Evolutionary conservation across 2,888 invertebrate species (phyloP), one percentile per base, ranked within the genome.

Genomic region (Lepeophtheirus nordmannii): DNA sequence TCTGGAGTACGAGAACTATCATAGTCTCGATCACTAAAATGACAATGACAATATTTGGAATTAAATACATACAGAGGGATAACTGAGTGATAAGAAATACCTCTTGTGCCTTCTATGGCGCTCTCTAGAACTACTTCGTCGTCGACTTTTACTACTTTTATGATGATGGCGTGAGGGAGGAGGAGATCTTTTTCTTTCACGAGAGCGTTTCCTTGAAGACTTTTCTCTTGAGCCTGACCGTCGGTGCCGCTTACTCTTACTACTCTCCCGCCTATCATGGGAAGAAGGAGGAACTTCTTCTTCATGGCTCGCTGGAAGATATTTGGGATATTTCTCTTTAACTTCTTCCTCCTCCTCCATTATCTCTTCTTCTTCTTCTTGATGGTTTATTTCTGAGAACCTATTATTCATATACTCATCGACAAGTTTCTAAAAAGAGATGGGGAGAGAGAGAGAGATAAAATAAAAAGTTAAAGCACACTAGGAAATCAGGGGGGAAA

Each of bases 401-500:
- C 17, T 14, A 8, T 1, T 3, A 3, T 46, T 1, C 53, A 46
- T 14, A 46, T 46, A 46, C 17, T 46, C 53, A 17, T 46, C 53
- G 2, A 46, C 17, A 2, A 46, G 17, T 46, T 46, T 46, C 53
- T 46, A 17, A 46, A 46, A n/a, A n/a, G n/a, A n/a, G n/a, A n/a
- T n/a, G n/a, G n/a, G n/a, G n/a, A n/a, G n/a, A n/a, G n/a, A 46
- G 53, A 46, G n/a, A 8, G 2, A 46, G 8, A 46, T n/a, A 46
- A 46, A n/a, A 46, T 46, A 3, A 5, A 17, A 5, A 17, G 8
- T 46, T 3, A 14, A 5, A 14, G 11, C 41, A 41, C 14, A 11
- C 41, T 11, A 11, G 53, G 53, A 46, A 14, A n/a, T 61, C 30
- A 17, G n/a, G 8, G 23, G 1, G 30, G 3, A 53, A 74, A 72